Percentiles rank a stretch among this genome's conserved stretches.
These are phyloP conservation scores for Neodiprion lecontei DNA, from an alignment of 1,140 invertebrate genomes.

Conservation along the genomic window DNA sequence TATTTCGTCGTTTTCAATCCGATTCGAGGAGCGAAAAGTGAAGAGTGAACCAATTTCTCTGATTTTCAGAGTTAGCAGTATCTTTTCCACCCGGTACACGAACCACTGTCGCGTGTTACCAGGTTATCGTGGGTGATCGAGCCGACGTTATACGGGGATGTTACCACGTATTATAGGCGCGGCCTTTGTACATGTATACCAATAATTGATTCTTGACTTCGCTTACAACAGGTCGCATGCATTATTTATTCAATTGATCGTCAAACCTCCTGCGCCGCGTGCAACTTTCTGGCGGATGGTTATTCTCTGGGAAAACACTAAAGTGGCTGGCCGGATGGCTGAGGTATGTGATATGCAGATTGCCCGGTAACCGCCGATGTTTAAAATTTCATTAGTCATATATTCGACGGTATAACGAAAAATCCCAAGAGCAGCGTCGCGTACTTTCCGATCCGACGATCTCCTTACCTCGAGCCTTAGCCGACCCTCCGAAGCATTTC, in stretches of 20 bases:
- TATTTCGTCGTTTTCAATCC: too few species aligned
- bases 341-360: too few species aligned
- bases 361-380: too few species aligned
- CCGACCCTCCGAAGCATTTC: background rate
- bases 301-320: too few species aligned
- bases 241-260: background rate
- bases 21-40: too few species aligned
- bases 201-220: slow-evolving; percentile 37
- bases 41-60: too few species aligned
- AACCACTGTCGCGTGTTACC: slow-evolving; percentile 21
- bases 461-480: background rate
- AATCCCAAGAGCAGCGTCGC: too few species aligned
- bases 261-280: background rate
- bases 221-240: slow-evolving; percentile 5
- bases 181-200: slow-evolving; percentile 37
- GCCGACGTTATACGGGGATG: slow-evolving; percentile 14
- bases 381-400: too few species aligned
- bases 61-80: too few species aligned
- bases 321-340: too few species aligned
- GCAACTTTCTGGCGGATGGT: background rate
- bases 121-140: slow-evolving; percentile 17
- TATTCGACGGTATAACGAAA: too few species aligned
- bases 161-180: slow-evolving; percentile 8
- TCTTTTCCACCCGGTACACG: background rate
- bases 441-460: background rate